Percentiles rank a stretch among this genome's conserved stretches.
These are phyloP conservation scores for Leptatherina wallacei DNA, from an alignment of 2,797 vertebrate species.

Conservation along the genomic window DNA sequence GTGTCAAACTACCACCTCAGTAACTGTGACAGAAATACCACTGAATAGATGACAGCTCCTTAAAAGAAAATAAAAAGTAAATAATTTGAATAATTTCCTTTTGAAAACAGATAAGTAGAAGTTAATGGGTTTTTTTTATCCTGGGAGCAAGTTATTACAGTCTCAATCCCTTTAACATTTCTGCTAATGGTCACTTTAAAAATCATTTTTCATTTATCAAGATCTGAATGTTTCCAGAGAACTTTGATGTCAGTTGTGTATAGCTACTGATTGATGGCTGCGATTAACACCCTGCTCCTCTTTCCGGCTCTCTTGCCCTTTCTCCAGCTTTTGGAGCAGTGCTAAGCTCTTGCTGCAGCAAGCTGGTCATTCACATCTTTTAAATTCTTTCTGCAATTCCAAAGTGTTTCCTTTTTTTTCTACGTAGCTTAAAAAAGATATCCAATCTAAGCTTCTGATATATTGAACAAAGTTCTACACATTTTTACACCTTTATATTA, in stretches of 20 bases:
- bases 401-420: background rate
- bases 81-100: background rate
- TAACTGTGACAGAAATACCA: background rate
- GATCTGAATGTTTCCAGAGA: conserved; percentile 7
- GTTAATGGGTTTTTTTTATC: background rate
- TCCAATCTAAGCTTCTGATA: background rate
- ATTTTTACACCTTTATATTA: background rate
- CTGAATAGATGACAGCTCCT: background rate
- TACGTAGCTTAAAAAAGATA: background rate
- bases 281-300: conserved; percentile 13
- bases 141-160: background rate
- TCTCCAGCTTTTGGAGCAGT: background rate
- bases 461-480: background rate
- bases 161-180: background rate
- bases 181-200: conserved; percentile 6
- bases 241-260: conserved; percentile 4
- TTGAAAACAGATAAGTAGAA: background rate
- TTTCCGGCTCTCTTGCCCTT: background rate
- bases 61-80: background rate
- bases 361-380: background rate
- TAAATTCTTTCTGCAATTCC: background rate
- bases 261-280: conserved; percentile 6
- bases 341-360: background rate
- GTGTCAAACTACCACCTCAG: background rate
- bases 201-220: background rate